A percentile compares a stretch with the other conserved stretches of the same genome.
Conservation (phyloP, 2,888 invertebrate species). For the Acronicta leporina region DNA sequence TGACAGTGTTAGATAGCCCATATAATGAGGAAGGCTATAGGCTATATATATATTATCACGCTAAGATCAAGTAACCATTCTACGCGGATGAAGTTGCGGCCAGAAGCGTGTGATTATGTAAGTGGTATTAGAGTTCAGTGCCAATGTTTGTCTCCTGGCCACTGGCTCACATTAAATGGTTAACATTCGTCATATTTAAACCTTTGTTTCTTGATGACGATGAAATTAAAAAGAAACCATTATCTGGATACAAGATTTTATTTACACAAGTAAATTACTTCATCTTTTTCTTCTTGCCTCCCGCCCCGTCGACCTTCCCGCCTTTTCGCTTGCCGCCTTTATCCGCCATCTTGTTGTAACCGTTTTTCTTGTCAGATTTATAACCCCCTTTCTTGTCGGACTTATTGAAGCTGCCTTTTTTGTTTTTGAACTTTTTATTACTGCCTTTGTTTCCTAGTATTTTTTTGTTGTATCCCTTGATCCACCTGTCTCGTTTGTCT, state of each 20-base stretch:
- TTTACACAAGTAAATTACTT: slow-evolving; percentile 61
- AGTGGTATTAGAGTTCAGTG: too few relatives aligned
- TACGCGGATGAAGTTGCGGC: too few relatives aligned
- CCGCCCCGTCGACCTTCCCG: slow-evolving; percentile 59
- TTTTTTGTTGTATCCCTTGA: slow-evolving; percentile 88
- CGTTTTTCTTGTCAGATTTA: slow-evolving; percentile 66
- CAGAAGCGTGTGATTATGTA: too few relatives aligned
- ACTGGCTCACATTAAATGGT: too few relatives aligned
- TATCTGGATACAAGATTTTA: slow-evolving; percentile 18
- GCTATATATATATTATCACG: too few relatives aligned
- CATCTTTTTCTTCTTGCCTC: slow-evolving; percentile 77
- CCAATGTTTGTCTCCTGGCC: too few relatives aligned
- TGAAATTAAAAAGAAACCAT: slow-evolving; percentile 31
- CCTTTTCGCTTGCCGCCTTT: slow-evolving; percentile 45
- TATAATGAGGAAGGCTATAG: too few relatives aligned
- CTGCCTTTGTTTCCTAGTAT: slow-evolving; percentile 73
- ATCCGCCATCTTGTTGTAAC: slow-evolving; percentile 60
- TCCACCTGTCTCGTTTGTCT: slow-evolving; percentile 91
- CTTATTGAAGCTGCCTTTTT: slow-evolving; percentile 46
- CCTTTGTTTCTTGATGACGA: not conserved
- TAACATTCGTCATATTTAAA: too few relatives aligned
- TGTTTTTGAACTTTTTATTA: slow-evolving; percentile 48
- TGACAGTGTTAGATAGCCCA: too few relatives aligned
- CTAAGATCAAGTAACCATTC: too few relatives aligned
- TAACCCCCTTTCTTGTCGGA: slow-evolving; percentile 44